Base-by-base conservation (phyloP, 1,140 invertebrate genomes). In the Ceratina australensis region DNA sequence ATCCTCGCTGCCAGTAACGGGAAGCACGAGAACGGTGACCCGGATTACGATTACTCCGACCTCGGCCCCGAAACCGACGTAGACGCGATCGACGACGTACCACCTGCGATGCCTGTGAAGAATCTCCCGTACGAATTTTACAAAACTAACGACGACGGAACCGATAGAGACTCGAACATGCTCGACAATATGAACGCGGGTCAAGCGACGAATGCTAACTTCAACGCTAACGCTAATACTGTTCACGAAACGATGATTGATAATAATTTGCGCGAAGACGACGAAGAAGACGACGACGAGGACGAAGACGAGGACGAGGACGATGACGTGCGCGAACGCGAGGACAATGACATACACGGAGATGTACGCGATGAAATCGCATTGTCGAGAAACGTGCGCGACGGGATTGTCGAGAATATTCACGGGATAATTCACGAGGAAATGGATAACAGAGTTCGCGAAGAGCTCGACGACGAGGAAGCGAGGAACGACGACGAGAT, bases 61-160 rank as follows among this genome's bases (percentile, higher is more conserved):
- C 89, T 94, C 24, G 94, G 94, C 0, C 93, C 94, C 1, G 94
- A 94, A 86, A 94, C 93, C 0, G 93, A 94, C 83, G 94, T 95
- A 0, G 94, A 94, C 83, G 90, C 91, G 4, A 87, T 92, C n/a
- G 93, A 94, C 82, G 93, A 94, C 57, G 89, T 88, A 10, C 33
- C 13, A 18, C n/a, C 92, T 93, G 33, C 64, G 87, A 50, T 69
- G 24, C 64, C 73, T 13, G 72, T 77, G 2, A 66, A 56, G 20
- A 64, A 69, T 0, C 59, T 69, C 1, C 50, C 57, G 1, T 60
- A 69, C 24, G 72, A 68, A 8, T 59, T 76, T 85, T 33, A 33
- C 73, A 56, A 78, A 1, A n/a, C 33, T 18, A 50, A 76, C 24
- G n/a, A 42, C 5, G 22, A 50, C 16, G 56, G 52, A 18, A 2